Base-by-base conservation (phyloP, 2,113 vertebrate genomes). In the Calypte anna region DNA sequence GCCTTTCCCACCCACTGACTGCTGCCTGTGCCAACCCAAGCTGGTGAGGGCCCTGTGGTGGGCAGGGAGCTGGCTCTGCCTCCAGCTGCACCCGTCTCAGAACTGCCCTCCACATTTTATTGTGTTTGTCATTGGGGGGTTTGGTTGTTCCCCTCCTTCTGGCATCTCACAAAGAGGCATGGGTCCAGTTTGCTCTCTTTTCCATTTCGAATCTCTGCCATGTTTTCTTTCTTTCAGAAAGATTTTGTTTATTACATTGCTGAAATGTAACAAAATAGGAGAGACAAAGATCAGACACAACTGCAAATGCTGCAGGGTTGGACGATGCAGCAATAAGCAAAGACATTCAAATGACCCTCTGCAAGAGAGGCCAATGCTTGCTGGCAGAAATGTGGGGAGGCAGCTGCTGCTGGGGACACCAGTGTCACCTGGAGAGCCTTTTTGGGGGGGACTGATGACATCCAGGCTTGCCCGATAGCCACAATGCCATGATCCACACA, bases 161-260 rank as follows among this genome's bases (percentile, higher is more conserved):
- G 91, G 90, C 91, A 81, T 57, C 66, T 62, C 12, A 38, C 36
- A 30, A 54, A 62, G 64, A 80, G 90, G 68, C 79, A 46, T 55
- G 57, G 66, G 46, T 90, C 88, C 93, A 93, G 93, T 80, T n/a
- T 85, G 90, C 2, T 1, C 76, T 91, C 84, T 89, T 95, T 96
- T 91, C 93, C 88, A 17, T 92, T 80, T 87, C 88, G 82, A 62
- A 85, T 84, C 79, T 28, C 85, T 96, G 93, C 92, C 87, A 67
- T 67, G 64, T 46, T 96, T 94, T 82, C 86, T 59, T 64, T 82
- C 83, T 50, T 87, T 75, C 21, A 24, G 69, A 73, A 77, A 91
- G 86, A 31, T 93, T 90, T 85, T 84, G 81, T 82, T 94, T 72
- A 75, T 83, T 82, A 23, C 54, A 7, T 78, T 93, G 91, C 72